Evolutionary conservation across 1,140 invertebrate species (phyloP), one percentile per base, ranked within the genome.

Genomic region (Protaetia brevitarsis): DNA sequence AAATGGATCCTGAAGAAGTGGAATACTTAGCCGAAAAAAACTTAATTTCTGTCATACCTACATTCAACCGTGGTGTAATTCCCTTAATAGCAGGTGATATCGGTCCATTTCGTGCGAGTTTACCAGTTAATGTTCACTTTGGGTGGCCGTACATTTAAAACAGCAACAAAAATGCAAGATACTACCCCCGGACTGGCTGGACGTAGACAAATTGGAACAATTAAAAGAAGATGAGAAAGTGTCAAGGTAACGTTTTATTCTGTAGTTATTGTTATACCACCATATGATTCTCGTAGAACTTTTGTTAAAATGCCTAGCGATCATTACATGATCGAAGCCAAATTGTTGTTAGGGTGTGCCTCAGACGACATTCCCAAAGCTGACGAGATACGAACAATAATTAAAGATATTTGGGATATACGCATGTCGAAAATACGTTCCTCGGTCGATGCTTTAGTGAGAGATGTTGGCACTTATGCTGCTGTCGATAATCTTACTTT

Each of bases 331-430:
- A 89, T 94, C 29, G 87, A 95, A 74, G 88, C 93, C 0, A 93
- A 96, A 77, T 79, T 97, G 16, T 80, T 98, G 28, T 79, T 96
- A 28, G 85, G 84, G 36, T 80, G 82, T 64, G 93, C 89, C 1
- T 79, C 87, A 0, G 89, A 92, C 69, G 94, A 96, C 75, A 86
- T 96, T 59, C 85, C 89, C 0, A 81, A 86, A 70, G 87, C 89
- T 23, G 90, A 96, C 74, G 89, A 92, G 75, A 89, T 97, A 31
- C 87, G 93, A 69, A 96, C 92, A 0, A 84, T 95, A 1, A 87
- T 98, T 2, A 98, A 98, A 85, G 96, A 98, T 78, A 92, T 99
- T 66, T 98, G 95, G 91, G 96, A 99, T 76, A 89, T 95, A 56
- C 83, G 96, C 60, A 91, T 94, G 80, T 89, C 96, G 0, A 99